Percentiles rank a stretch among this genome's conserved stretches.
Conservation (phyloP, 2,113 vertebrate genomes). For the Anarhynchus alexandrinus region DNA sequence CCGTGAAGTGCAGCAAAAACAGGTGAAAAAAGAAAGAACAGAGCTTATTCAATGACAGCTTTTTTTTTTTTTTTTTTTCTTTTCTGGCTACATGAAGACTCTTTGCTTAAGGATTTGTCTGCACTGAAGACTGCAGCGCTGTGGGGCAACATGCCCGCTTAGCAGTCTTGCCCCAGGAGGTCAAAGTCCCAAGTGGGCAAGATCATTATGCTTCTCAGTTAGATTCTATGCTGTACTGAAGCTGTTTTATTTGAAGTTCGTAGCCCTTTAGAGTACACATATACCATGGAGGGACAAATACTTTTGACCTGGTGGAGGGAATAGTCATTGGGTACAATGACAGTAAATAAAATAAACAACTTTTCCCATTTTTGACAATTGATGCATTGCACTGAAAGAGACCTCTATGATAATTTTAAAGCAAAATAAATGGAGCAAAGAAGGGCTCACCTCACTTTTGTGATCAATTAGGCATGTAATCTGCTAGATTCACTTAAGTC, state of each 20-base stretch:
- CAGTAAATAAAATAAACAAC: conserved; percentile 58
- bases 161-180: not conserved
- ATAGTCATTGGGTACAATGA: conserved; percentile 23
- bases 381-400: conserved; percentile 11
- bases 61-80: not conserved
- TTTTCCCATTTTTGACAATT: conserved; percentile 39
- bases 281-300: conserved; percentile 38
- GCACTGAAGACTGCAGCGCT: not conserved
- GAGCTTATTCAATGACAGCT: not conserved
- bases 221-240: not conserved
- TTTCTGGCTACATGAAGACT: not conserved
- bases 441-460: not conserved
- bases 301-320: conserved; percentile 48
- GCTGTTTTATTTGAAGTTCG: not conserved
- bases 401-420: conserved; percentile 17
- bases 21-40: not conserved
- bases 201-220: not conserved
- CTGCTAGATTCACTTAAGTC: conserved; percentile 71
- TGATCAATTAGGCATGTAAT: not conserved
- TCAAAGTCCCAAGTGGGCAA: not conserved
- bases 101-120: not conserved
- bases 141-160: not conserved
- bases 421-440: conserved; percentile 39
- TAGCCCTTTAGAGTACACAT: not conserved
- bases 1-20: not conserved